phyloP scores from a whole-genome alignment of 1,140 invertebrate genomes.

The Aradophagus sp. region DNA sequence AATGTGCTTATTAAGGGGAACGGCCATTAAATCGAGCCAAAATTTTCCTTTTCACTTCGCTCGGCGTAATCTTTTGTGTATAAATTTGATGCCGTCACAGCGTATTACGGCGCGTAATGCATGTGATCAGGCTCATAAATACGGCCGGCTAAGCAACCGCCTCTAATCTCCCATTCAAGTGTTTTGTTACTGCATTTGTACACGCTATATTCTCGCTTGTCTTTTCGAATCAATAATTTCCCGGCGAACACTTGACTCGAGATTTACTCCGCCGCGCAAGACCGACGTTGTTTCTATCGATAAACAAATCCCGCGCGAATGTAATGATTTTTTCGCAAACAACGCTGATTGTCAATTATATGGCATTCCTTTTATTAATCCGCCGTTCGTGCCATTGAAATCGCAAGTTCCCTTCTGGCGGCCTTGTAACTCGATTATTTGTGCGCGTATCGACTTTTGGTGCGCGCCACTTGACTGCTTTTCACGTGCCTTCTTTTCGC shows the following conservation, averaged over 20 bases:
- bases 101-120: slow-evolving; percentile 2
- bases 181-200: slow-evolving; percentile 1
- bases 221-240: slow-evolving; percentile 1
- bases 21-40: too few relatives aligned
- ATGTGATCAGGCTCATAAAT: slow-evolving; percentile 7
- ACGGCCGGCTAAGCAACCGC: not conserved
- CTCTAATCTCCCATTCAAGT: slow-evolving; percentile 4
- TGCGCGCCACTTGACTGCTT: slow-evolving; percentile 8
- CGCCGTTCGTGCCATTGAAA: not conserved
- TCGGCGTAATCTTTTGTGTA: not conserved
- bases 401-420: not conserved
- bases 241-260: not conserved
- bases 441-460: slow-evolving; percentile 8
- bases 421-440: slow-evolving; percentile 9
- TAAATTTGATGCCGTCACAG: slow-evolving; percentile 9
- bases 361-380: not conserved
- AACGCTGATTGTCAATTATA: too few relatives aligned
- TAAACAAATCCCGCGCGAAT: too few relatives aligned
- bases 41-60: slow-evolving; percentile 4
- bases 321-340: too few relatives aligned
- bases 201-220: not conserved
- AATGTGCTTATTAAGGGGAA: too few relatives aligned
- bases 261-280: not conserved
- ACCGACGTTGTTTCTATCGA: too few relatives aligned
- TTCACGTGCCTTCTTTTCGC: slow-evolving; percentile 9